phyloP scores from a whole-genome alignment of 2,888 invertebrate species.

The Drosophila bunnanda region DNA sequence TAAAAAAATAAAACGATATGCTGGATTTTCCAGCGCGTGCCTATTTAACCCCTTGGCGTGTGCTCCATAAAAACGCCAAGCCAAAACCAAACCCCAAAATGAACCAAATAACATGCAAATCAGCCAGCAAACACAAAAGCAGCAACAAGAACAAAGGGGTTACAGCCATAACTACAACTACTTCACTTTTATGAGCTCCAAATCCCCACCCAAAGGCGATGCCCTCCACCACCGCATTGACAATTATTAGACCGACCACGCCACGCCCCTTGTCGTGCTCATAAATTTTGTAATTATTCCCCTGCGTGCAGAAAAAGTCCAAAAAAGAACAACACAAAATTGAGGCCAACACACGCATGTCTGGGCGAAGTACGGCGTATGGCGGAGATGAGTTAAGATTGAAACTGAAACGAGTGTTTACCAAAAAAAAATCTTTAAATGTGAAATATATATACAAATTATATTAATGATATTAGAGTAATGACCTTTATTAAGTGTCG shows the following conservation, averaged over 20 bases:
- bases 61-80: constrained; percentile 42
- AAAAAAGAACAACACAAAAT: constrained; percentile 30
- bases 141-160: constrained; percentile 21
- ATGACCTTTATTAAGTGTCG: not conserved
- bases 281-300: constrained; percentile 78
- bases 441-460: not conserved
- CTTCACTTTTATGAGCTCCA: constrained; percentile 71
- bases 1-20: constrained; percentile 31
- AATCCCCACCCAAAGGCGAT: constrained; percentile 34
- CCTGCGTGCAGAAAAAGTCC: constrained; percentile 67
- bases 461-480: not conserved
- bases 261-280: constrained; percentile 76
- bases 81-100: constrained; percentile 45
- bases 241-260: constrained; percentile 65
- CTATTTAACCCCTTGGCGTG: constrained; percentile 75
- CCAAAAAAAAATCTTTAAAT: constrained; percentile 17
- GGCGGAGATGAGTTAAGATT: constrained; percentile 44
- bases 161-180: constrained; percentile 55
- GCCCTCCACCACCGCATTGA: constrained; percentile 61
- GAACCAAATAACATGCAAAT: constrained; percentile 69
- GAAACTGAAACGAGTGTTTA: constrained; percentile 33
- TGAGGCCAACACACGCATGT: constrained; percentile 45
- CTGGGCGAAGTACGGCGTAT: constrained; percentile 22
- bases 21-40: constrained; percentile 64
- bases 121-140: constrained; percentile 36